Conservation (phyloP, 2,797 vertebrate genomes). For the Notolabrus celidotus region DNA sequence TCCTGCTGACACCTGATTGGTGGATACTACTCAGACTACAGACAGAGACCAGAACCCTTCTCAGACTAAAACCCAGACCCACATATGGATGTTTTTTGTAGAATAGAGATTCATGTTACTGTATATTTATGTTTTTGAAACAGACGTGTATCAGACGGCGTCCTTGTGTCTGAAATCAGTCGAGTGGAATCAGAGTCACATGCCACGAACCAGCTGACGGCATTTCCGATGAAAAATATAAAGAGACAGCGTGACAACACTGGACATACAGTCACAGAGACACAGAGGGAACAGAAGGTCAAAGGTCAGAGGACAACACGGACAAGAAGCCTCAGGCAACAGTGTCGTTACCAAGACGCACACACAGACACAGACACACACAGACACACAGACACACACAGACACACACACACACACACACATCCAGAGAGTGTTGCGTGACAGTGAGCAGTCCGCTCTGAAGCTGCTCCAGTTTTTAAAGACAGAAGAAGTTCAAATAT, state of each 20-base stretch:
- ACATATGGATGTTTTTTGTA: too few relatives aligned
- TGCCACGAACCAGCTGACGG: background rate
- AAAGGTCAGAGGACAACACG: constrained; percentile 8
- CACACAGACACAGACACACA: background rate
- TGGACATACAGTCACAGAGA: constrained; percentile 12
- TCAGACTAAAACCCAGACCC: too few relatives aligned
- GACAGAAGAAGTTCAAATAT: constrained; percentile 12
- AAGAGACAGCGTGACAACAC: constrained; percentile 10
- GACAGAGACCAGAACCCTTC: too few relatives aligned
- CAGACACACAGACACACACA: too few relatives aligned
- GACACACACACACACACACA: too few relatives aligned
- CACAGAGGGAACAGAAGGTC: constrained; percentile 12
- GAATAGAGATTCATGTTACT: too few relatives aligned
- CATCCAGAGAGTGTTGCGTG: background rate
- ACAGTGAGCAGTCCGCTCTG: background rate
- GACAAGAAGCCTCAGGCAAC: constrained; percentile 8
- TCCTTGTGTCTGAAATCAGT: background rate
- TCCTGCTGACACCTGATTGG: too few relatives aligned
- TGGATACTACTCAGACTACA: too few relatives aligned
- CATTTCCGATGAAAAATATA: background rate
- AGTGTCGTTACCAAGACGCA: background rate
- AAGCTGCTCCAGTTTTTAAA: constrained; percentile 2
- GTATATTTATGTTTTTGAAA: too few relatives aligned
- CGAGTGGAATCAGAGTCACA: constrained; percentile 9
- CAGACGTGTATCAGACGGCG: too few relatives aligned